Base-by-base conservation (phyloP, 1,140 invertebrate species). In the Pseudomyrmex sp. region DNA sequence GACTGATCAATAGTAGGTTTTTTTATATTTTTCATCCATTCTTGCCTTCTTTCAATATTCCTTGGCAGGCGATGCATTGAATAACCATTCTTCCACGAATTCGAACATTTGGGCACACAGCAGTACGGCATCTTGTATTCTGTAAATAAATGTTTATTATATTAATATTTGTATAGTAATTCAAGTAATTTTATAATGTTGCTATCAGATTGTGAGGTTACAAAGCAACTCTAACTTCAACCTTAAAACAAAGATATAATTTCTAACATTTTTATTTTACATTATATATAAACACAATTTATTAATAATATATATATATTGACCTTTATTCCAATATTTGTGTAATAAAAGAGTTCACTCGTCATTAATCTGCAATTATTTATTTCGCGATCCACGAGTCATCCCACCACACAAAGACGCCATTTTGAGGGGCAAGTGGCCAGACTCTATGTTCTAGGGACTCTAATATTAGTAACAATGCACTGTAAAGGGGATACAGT, bases 381-480 rank as follows among this genome's bases (percentile, higher is more conserved):
- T n/a, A 52, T 9, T 52, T 52, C 12, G 50, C n/a, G 15, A 58
- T 0, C 5, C 35, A 56, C 15, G 4, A 58, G 54, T n/a, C n/a
- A 58, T 18, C 2, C 54, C 54, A 58, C 54, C 12, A 52, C 54
- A 58, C 54, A 58, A 58, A n/a, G 54, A 58, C 54, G 54, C 54
- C 54, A 58, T 58, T 58, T 58, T 58, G 54, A 58, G 54, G 5
- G 15, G 54, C 54, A 58, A 58, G 54, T 58, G 54, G 54, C 54
- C 54, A 58, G n/a, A 58, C 54, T 58, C 15, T 15, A 58, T 58
- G 0, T 56, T 56, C 54, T 18, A 56, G 54, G 54, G 15, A 56
- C 54, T 15, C 54, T 56, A 56, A n/a, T n/a, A n/a, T n/a, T n/a
- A n/a, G n/a, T n/a, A n/a, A n/a, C n/a, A n/a, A n/a, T n/a, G n/a